Evolutionary conservation across 2,888 invertebrate species (phyloP).

Genomic region (Halictus ligatus): DNA sequence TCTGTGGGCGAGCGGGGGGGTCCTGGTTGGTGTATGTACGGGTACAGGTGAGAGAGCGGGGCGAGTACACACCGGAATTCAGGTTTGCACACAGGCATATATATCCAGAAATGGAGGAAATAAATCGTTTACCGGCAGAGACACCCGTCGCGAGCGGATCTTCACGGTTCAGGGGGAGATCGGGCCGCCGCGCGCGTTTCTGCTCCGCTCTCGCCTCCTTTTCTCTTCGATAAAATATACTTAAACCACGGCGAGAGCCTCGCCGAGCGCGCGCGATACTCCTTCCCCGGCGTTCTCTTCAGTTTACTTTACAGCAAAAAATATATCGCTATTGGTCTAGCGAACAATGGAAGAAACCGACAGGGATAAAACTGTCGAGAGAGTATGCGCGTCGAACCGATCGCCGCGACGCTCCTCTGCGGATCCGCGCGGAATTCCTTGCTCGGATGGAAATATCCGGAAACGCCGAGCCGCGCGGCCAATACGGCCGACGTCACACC

Average conservation of each 20-base stretch:
- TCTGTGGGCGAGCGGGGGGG: too few relatives aligned
- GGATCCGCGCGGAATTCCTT: constrained; percentile 57
- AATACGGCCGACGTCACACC: constrained; percentile 47
- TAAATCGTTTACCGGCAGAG: constrained; percentile 68
- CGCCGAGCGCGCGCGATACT: constrained; percentile 1
- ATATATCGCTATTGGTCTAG: constrained; percentile 53
- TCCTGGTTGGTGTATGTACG: not conserved
- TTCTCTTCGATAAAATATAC: constrained; percentile 67
- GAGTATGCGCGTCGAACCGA: too few relatives aligned
- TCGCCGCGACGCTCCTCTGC: constrained; percentile 5
- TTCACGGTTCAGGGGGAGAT: constrained; percentile 59
- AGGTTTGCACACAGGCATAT: constrained; percentile 3
- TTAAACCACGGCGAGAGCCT: constrained; percentile 51
- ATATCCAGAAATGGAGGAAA: constrained; percentile 51
- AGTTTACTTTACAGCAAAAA: constrained; percentile 59
- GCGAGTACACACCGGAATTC: not conserved
- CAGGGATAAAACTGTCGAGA: constrained; percentile 11
- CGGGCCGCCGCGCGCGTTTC: constrained; percentile 40
- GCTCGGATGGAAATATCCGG: constrained; percentile 46
- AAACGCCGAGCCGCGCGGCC: not conserved
- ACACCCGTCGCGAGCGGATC: constrained; percentile 68
- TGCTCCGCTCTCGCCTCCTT: constrained; percentile 35
- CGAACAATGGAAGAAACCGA: constrained; percentile 47
- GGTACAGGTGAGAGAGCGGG: not conserved
- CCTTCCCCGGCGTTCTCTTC: not conserved